Base-by-base conservation (phyloP, 2,797 vertebrate species). In the Ctenopoma kingsleyae region DNA sequence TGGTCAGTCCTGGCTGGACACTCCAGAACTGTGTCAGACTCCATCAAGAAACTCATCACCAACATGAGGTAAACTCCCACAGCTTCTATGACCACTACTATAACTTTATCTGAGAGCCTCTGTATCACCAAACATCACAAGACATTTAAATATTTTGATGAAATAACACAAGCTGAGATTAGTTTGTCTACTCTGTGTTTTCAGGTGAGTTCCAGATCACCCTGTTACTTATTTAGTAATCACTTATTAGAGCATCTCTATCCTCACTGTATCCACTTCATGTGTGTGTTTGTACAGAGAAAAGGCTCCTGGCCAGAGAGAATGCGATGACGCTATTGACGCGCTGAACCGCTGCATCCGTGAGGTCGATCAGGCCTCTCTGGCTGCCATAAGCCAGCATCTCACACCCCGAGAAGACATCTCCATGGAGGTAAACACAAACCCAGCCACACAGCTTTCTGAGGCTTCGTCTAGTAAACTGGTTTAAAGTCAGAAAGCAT, bases 41-140 rank as follows among this genome's bases (percentile, higher is more conserved):
- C 98, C 82, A 99, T 99, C 89, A 99, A 99, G 95, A 99, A 98
- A 70, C 95, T 99, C 23, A 99, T 99, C 72, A 98, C 98, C 63
- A 99, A 97, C 90, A 99, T 99, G 97, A 98, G 98, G 98, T 98
- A 87, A 82, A 12, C 19, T 8, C 57, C 17, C 12, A 38, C 36
- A 38, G 0, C 53, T 15, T 3, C 16, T 16, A 10, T 20, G 46
- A 1, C 59, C 23, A 3, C 25, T 25, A 9, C 36, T 44, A 15
- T 8, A 16, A 22, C 23, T 10, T 20, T 13, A 50, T 16, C 1
- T 27, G 23, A 50, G 7, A 23, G 20, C 23, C 46, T 49, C 22
- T 15, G 13, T 15, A 23, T 47, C 9, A 22, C 4, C 19, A 48
- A 17, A 1, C 44, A 46, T 22, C 20, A 7, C 9, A 12, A 12